Evolutionary conservation across 2,797 vertebrate species (phyloP).

Genomic region (Tolypeutes matacus): DNA sequence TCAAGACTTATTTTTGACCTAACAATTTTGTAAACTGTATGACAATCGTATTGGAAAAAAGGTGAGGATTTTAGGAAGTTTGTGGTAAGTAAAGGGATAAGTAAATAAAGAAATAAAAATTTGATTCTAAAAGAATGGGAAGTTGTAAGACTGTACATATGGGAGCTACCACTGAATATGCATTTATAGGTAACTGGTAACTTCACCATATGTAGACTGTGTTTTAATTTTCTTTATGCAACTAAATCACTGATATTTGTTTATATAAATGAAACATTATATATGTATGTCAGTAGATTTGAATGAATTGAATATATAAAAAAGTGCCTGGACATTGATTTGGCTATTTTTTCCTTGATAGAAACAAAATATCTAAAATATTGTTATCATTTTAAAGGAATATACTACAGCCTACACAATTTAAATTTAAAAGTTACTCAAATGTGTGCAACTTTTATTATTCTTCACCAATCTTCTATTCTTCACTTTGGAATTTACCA

Average conservation of each 20-base stretch:
- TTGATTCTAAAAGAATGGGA: conserved; percentile 16
- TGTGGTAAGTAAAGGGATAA: not conserved
- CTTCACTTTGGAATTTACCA: conserved; percentile 27
- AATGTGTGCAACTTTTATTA: conserved; percentile 49
- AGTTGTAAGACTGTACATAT: not conserved
- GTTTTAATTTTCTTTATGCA: not conserved
- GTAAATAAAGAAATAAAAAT: conserved; percentile 18
- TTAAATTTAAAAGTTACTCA: conserved; percentile 60
- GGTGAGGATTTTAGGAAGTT: not conserved
- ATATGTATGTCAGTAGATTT: not conserved
- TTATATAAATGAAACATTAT: not conserved
- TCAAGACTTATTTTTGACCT: not conserved
- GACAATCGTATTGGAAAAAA: not conserved
- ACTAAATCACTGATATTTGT: not conserved
- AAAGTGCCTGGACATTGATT: not conserved
- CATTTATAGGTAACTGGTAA: not conserved
- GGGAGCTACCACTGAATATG: not conserved
- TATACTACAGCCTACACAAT: not conserved
- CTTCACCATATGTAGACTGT: not conserved
- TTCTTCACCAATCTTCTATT: conserved; percentile 46
- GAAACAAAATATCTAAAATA: conserved; percentile 26
- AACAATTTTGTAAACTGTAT: not conserved
- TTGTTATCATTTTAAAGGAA: conserved; percentile 1
- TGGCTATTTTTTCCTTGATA: conserved; percentile 49
- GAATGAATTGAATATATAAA: not conserved